phyloP scores from a whole-genome alignment of 2,113 vertebrate genomes.

The Hymenochirus boettgeri region DNA sequence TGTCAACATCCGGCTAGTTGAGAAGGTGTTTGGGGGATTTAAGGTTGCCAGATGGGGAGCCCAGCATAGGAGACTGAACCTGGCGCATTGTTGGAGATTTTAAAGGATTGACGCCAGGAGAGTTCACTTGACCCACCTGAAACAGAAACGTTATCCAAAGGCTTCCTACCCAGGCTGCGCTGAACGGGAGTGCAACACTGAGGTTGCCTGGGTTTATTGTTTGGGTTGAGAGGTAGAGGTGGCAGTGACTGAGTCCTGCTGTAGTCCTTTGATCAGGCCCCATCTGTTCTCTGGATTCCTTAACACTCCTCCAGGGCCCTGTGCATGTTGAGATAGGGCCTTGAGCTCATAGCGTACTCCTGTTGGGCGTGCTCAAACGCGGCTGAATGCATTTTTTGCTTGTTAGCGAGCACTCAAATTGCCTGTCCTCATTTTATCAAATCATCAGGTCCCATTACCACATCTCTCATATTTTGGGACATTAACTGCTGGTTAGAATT shows the following conservation, averaged over 20 bases:
- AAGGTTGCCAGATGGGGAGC: conserved; percentile 93
- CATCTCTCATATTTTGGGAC: conserved; percentile 86
- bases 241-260: conserved; percentile 92
- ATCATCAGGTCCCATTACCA: conserved; percentile 75
- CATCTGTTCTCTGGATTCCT: conserved; percentile 84
- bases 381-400: conserved; percentile 80
- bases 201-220: conserved; percentile 70
- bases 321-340: conserved; percentile 84
- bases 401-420: conserved; percentile 83
- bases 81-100: conserved; percentile 96
- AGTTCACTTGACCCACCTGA: conserved; percentile 85
- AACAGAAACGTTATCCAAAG: conserved; percentile 80
- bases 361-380: conserved; percentile 84
- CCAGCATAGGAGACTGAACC: conserved; percentile 96
- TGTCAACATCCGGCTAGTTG: conserved; percentile 92
- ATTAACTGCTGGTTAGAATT: conserved; percentile 83
- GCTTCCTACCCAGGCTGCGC: conserved; percentile 80
- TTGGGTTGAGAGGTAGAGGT: conserved; percentile 79
- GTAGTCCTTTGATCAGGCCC: conserved; percentile 95
- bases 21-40: conserved; percentile 96
- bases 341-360: conserved; percentile 85
- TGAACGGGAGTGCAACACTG: conserved; percentile 66
- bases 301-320: conserved; percentile 74
- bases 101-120: conserved; percentile 91
- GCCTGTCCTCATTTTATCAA: conserved; percentile 81